Base-by-base conservation (phyloP, 2,888 invertebrate species). In the Drosophila macrospina region DNA sequence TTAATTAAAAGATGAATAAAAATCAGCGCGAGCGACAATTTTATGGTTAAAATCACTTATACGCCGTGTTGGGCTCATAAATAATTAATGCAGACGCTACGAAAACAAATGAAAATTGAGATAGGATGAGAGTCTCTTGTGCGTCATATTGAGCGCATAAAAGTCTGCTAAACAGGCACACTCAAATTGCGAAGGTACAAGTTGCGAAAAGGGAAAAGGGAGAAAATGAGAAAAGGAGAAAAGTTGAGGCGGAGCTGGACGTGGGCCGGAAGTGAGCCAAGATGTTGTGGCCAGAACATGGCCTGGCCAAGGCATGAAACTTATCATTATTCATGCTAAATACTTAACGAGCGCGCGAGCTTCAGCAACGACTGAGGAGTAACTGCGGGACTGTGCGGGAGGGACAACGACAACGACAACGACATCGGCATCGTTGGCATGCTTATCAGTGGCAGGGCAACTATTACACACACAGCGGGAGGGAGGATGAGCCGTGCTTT, bases 251-350 rank as follows among this genome's bases (percentile, higher is more conserved):
- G 24, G 5, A 28, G 26, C 41, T 50, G 37, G 16, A 59, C 74
- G 51, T 62, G 63, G 45, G 62, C 52, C 71, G 82, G 80, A 77
- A 67, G 74, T 79, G 77, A 69, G 50, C 55, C 62, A 67, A 83
- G 78, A 68, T 77, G 69, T 71, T 75, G 67, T 64, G 82, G 69
- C 68, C 64, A 63, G 64, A 28, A 67, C 61, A 20, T 56, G 59
- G 61, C 52, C 48, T 37, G 66, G 65, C 63, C 69, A 45, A 55
- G 51, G 65, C 74, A 69, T 64, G 70, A 76, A 87, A 78, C 79
- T 83, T 87, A 86, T 87, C 83, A 86, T 86, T 87, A 87, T 86
- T 87, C 86, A 87, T 86, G 88, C 81, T 87, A 86, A 86, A 86
- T 86, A 86, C 86, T 83, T 86, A 86, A 86, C 88, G 86, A 87